These are phyloP conservation scores for Aporophyla nigra DNA, from an alignment of 2,888 invertebrate genomes.

Conservation along the genomic window DNA sequence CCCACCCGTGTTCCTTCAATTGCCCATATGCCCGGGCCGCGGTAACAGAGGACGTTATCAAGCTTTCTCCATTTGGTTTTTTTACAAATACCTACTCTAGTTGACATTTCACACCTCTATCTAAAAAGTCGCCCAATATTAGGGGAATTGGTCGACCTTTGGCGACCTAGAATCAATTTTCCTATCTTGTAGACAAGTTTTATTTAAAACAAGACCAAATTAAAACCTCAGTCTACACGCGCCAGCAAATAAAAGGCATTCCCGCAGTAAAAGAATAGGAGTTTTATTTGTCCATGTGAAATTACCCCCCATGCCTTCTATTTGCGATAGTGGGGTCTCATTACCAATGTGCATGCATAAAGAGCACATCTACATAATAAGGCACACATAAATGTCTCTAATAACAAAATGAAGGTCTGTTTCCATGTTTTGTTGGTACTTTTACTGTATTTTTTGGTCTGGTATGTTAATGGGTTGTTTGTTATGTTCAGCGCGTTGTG, in stretches of 20 bases:
- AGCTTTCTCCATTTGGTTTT: neutral
- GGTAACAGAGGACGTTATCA: neutral
- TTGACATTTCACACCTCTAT: neutral
- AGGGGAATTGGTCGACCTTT: too few relatives aligned
- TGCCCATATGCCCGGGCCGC: too few relatives aligned
- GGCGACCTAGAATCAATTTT: neutral
- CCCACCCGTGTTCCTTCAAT: too few relatives aligned
- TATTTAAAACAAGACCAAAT: conserved; percentile 24
- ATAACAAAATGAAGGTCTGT: conserved; percentile 47
- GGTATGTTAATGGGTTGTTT: conserved; percentile 4
- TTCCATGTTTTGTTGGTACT: conserved; percentile 28
- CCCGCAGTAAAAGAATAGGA: conserved; percentile 34
- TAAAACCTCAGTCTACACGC: neutral
- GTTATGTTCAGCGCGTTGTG: conserved; percentile 9
- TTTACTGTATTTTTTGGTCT: conserved; percentile 19
- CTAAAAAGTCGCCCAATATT: neutral
- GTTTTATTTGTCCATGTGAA: conserved; percentile 52
- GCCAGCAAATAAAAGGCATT: conserved; percentile 27
- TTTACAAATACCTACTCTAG: neutral
- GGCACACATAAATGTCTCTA: conserved; percentile 45
- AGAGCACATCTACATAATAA: conserved; percentile 55
- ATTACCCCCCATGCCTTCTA: conserved; percentile 50
- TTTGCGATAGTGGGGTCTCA: conserved; percentile 57
- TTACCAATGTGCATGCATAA: conserved; percentile 68
- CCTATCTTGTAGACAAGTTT: conserved; percentile 1